Conservation (phyloP, 92 coral and sea anemone species). For the Pocillopora grandis region DNA sequence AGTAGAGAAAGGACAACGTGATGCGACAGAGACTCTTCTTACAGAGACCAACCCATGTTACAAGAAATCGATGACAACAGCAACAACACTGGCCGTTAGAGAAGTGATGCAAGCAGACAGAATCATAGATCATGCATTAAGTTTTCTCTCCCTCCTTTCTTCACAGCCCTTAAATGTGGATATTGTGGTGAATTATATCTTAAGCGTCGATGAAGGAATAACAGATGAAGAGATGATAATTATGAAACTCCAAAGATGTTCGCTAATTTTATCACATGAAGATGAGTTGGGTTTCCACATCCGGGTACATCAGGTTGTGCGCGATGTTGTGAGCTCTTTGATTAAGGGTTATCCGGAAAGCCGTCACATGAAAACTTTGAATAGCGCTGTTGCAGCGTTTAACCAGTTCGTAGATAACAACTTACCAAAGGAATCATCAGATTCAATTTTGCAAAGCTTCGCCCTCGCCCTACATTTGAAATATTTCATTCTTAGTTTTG, state of each 20-base stretch:
- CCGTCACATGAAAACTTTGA: background rate
- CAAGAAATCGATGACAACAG: conserved; percentile 39
- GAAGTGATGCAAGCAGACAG: conserved; percentile 3
- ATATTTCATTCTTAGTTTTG: background rate
- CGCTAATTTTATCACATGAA: conserved; percentile 31
- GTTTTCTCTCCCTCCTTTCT: background rate
- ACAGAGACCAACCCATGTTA: conserved; percentile 19
- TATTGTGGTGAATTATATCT: background rate
- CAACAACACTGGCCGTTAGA: conserved; percentile 45
- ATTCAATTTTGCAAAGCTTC: background rate
- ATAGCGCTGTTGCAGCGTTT: conserved; percentile 20
- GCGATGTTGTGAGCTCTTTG: conserved; percentile 10
- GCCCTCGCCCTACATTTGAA: background rate
- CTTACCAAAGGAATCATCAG: background rate
- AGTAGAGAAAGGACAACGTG: no score
- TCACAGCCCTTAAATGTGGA: background rate
- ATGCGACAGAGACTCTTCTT: no score
- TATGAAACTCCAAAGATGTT: conserved; percentile 29
- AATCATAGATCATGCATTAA: background rate
- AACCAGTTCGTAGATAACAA: conserved; percentile 26
- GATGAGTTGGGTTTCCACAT: background rate
- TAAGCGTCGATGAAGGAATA: background rate
- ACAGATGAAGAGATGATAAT: conserved; percentile 31
- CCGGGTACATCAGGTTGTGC: conserved; percentile 42
- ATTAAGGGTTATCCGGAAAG: background rate